Conservation (phyloP, 2,888 invertebrate species). For the Gerris lacustris region DNA sequence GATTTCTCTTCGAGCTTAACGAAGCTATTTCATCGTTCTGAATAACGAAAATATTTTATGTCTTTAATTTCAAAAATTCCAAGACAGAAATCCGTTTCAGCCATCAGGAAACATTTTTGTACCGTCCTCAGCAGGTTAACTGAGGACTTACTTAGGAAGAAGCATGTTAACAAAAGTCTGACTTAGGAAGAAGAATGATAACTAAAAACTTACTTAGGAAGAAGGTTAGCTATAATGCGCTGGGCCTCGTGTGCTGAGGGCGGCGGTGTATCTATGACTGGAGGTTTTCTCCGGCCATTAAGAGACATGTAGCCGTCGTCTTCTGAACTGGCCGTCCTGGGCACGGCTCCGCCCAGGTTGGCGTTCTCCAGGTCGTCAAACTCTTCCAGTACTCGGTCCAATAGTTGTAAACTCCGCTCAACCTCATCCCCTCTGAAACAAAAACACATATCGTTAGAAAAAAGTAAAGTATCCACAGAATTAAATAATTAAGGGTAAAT, state of each 20-base stretch:
- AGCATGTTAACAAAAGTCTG: too few species aligned
- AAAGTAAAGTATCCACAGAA: slow-evolving; percentile 10
- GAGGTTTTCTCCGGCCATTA: slow-evolving; percentile 56
- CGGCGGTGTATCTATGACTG: slow-evolving; percentile 32
- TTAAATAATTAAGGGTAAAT: too few species aligned
- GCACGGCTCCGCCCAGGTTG: slow-evolving; percentile 39
- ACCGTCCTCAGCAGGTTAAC: too few species aligned
- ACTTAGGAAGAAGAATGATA: too few species aligned
- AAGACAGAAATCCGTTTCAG: too few species aligned
- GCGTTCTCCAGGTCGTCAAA: slow-evolving; percentile 66
- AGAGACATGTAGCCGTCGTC: slow-evolving; percentile 89
- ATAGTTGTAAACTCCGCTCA: slow-evolving; percentile 72
- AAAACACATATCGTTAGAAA: slow-evolving; percentile 13
- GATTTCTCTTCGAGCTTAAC: too few species aligned
- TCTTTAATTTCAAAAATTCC: too few species aligned
- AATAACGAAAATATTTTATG: too few species aligned
- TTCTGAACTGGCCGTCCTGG: slow-evolving; percentile 50
- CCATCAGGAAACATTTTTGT: too few species aligned
- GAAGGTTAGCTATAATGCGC: slow-evolving; percentile 58
- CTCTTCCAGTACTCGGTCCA: slow-evolving; percentile 80
- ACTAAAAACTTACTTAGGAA: slow-evolving; percentile 48
- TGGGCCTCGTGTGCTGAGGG: slow-evolving; percentile 55
- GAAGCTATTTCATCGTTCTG: too few species aligned
- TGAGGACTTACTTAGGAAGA: too few species aligned
- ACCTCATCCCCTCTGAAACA: slow-evolving; percentile 67